Conservation (phyloP, 2,797 vertebrate genomes). For the Typhlichthys subterraneus region DNA sequence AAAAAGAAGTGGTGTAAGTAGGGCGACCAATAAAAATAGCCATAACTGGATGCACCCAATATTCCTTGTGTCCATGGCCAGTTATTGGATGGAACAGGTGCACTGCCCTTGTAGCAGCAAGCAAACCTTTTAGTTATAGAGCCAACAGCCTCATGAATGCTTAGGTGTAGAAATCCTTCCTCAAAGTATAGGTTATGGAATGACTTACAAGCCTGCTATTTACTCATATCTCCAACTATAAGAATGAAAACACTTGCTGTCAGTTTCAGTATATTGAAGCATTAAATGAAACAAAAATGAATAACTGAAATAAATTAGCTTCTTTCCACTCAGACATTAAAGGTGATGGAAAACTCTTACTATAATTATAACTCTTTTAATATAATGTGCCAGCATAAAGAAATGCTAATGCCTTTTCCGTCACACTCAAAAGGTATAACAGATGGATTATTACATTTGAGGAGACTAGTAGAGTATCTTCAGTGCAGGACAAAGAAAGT, state of each 20-base stretch:
- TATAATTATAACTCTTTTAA: slow-evolving; percentile 9
- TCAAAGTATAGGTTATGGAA: slow-evolving; percentile 20
- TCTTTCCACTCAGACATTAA: slow-evolving; percentile 27
- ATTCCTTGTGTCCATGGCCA: slow-evolving; percentile 38
- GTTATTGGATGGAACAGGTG: slow-evolving; percentile 16
- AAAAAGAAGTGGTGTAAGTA: slow-evolving; percentile 53
- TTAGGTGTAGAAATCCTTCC: slow-evolving; percentile 32
- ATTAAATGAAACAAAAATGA: slow-evolving; percentile 37
- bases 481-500: slow-evolving; percentile 12
- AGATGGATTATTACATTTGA: slow-evolving; percentile 23
- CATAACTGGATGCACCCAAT: slow-evolving; percentile 45
- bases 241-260: too few relatives aligned
- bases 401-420: slow-evolving; percentile 27
- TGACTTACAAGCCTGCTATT: slow-evolving; percentile 11
- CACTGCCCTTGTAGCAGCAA: slow-evolving; percentile 34
- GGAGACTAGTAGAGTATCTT: slow-evolving; percentile 26
- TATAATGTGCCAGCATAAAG: slow-evolving; percentile 33
- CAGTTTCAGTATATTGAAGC: neutral
- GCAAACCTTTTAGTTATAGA: slow-evolving; percentile 42
- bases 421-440: slow-evolving; percentile 28
- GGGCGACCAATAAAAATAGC: slow-evolving; percentile 64
- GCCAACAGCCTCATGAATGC: slow-evolving; percentile 20
- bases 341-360: slow-evolving; percentile 4
- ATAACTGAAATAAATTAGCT: slow-evolving; percentile 21
- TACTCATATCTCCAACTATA: neutral